phyloP scores from a whole-genome alignment of 2,888 invertebrate genomes.

The Drosophila flavopinicola region DNA sequence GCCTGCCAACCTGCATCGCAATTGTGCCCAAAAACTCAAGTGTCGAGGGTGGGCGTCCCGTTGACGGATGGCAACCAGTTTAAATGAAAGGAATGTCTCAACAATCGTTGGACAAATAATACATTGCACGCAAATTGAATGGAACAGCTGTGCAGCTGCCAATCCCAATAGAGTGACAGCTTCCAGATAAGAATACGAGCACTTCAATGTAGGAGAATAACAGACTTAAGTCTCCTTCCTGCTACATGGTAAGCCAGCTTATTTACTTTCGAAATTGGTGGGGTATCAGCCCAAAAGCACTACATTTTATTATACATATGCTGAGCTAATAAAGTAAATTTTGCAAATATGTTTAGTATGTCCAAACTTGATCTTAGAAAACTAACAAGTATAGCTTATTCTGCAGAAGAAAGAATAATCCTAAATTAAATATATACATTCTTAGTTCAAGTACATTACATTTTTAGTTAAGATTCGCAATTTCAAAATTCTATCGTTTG shows the following conservation, averaged over 20 bases:
- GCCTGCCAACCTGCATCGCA: slow-evolving; percentile 29
- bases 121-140: slow-evolving; percentile 20
- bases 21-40: slow-evolving; percentile 18
- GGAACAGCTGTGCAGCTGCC: slow-evolving; percentile 8
- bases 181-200: background rate
- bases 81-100: slow-evolving; percentile 4
- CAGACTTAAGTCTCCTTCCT: no score
- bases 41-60: slow-evolving; percentile 9
- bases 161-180: background rate
- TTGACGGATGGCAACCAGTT: slow-evolving; percentile 19
- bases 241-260: no score
- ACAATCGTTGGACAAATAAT: slow-evolving; percentile 10
- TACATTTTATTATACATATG: background rate
- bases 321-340: background rate
- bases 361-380: no score
- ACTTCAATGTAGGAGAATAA: background rate
- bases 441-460: no score
- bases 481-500: no score
- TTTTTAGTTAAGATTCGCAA: no score
- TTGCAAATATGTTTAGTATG: no score
- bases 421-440: no score
- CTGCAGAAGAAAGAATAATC: no score
- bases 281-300: no score
- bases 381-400: no score
- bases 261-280: no score